phyloP scores from a whole-genome alignment of 23 tunicate genomes.

The Botrylloides violaceus region DNA sequence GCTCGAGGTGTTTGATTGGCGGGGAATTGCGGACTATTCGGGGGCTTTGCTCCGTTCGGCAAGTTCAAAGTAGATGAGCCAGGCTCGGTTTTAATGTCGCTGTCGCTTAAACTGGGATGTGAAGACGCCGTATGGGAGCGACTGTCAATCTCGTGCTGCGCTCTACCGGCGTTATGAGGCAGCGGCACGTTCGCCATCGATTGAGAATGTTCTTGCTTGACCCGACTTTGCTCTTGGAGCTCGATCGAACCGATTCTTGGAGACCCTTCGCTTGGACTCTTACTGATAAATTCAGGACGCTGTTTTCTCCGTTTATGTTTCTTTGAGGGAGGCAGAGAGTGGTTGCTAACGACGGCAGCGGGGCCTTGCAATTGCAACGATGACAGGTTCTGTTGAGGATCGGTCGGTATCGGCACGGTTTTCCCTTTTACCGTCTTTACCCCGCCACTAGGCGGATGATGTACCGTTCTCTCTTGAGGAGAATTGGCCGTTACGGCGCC shows the following conservation, averaged over 20 bases:
- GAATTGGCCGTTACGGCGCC: neutral
- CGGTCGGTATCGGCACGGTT: conserved; percentile 82
- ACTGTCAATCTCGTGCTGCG: neutral
- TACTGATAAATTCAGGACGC: too few species aligned
- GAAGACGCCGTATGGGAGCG: neutral
- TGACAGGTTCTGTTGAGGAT: conserved; percentile 40
- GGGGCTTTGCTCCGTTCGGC: neutral
- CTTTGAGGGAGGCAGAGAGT: neutral
- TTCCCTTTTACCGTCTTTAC: conserved; percentile 63
- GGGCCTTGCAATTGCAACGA: neutral
- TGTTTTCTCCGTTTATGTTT: conserved; percentile 13
- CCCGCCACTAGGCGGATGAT: conserved; percentile 10
- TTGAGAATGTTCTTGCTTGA: neutral
- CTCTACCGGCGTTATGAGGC: neutral
- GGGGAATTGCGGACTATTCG: neutral
- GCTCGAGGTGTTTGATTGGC: neutral
- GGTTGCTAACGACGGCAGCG: too few species aligned
- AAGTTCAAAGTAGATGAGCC: too few species aligned
- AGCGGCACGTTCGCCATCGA: neutral
- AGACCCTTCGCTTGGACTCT: too few species aligned
- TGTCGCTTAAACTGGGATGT: neutral
- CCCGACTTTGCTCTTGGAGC: neutral
- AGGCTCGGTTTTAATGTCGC: neutral
- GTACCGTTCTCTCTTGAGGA: conserved; percentile 18
- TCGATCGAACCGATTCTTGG: too few species aligned